A percentile compares a stretch with the other conserved stretches of the same genome.
Conservation (phyloP, 2,797 vertebrate species). For the Silurus lanzhouensis region DNA sequence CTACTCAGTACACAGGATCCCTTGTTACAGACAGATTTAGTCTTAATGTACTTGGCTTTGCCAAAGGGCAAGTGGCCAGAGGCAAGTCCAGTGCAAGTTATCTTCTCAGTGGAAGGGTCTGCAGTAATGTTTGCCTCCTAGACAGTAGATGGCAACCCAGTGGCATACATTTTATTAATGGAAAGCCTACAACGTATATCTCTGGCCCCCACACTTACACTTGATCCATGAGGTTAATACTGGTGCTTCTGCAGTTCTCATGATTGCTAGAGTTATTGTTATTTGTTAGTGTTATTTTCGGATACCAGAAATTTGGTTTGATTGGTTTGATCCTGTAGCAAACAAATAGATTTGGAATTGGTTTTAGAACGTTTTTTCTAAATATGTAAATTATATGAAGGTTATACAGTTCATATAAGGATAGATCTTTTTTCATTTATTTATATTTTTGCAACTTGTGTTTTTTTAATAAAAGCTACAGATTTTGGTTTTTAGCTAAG, state of each 20-base stretch:
- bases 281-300: not conserved
- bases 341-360: not conserved
- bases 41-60: not conserved
- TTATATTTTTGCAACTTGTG: not conserved
- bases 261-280: not conserved
- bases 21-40: not conserved
- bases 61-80: not conserved
- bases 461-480: not conserved
- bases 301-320: not conserved
- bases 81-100: not conserved
- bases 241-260: not conserved
- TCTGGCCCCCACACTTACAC: not conserved
- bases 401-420: not conserved
- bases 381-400: not conserved
- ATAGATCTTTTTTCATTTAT: not conserved
- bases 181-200: not conserved
- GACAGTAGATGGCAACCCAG: not conserved
- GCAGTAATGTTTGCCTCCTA: not conserved
- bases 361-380: not conserved
- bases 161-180: not conserved
- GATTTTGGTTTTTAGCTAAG: not conserved
- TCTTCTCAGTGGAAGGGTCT: not conserved
- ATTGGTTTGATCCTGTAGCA: not conserved
- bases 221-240: not conserved
- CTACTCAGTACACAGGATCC: not conserved